Conservation (phyloP, 2,113 vertebrate genomes). For the Chaetorhynchus papuensis region DNA sequence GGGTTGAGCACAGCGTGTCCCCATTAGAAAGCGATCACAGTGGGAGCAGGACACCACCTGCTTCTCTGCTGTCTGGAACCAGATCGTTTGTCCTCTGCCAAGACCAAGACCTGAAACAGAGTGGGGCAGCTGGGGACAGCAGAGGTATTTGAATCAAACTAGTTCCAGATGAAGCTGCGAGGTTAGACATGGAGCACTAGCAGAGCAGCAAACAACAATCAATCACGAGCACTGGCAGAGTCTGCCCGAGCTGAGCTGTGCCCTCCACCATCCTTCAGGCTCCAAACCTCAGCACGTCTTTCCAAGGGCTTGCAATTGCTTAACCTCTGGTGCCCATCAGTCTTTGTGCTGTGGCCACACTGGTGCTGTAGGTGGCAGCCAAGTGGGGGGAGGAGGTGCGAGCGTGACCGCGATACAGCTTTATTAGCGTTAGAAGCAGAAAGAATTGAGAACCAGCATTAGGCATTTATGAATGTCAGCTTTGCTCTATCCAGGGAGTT, state of each 20-base stretch:
- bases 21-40: neutral
- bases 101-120: neutral
- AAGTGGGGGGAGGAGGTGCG: fast-evolving
- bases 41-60: neutral
- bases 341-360: neutral
- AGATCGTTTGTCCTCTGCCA: neutral
- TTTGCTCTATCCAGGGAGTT: neutral
- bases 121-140: neutral
- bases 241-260: neutral
- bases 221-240: neutral
- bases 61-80: neutral
- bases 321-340: neutral
- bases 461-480: conserved; percentile 21
- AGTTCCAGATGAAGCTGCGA: neutral
- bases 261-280: neutral
- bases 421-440: neutral
- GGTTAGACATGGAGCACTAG: neutral
- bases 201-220: neutral
- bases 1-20: neutral
- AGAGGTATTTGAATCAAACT: neutral
- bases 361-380: neutral
- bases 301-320: neutral
- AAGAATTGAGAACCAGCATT: neutral
- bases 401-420: neutral
- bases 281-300: neutral